Evolutionary conservation across 2,888 invertebrate genomes (phyloP), one percentile per base, ranked within the genome.

Genomic region (Aplocera efformata): DNA sequence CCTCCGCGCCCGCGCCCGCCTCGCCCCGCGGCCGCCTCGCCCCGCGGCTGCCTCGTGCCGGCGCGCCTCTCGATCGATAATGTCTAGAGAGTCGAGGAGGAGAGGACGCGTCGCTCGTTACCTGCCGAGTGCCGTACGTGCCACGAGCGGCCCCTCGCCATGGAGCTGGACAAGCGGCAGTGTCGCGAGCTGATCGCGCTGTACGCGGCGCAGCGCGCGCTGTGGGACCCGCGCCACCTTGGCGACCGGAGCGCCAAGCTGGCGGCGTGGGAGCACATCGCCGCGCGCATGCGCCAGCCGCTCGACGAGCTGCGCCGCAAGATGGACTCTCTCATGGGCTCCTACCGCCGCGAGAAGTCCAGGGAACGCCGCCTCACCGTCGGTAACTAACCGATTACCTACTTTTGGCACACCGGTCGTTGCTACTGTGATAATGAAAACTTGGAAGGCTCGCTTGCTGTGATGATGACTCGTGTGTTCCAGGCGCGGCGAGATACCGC

Each of bases 121-220:
- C 67, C 82, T 84, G 53, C 70, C 86, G 35, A 81, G 74, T 70
- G 82, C 78, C 66, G 75, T 85, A 79, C 85, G 86, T 32, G 84
- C 84, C 21, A 86, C 86, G 48, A 81, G 79, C 64, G 82, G 79
- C 72, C 81, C 83, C 69, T 57, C 76, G 54, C 73, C 75, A n/a
- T n/a, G n/a, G n/a, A n/a, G n/a, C n/a, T n/a, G 54, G 85, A 83
- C 50, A 80, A 80, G 70, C 42, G 46, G 38, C 72, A 84, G 32
- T 86, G 86, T 86, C 67, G 70, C 49, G 73, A 85, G 57, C 24
- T 25, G 6, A 8, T n/a, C 1, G n/a, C 21, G 10, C 10, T n/a
- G 29, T 25, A 30, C 23, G 20, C 26, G 9, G 10, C 17, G 23
- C 29, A 13, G 26, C 32, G 38, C n/a, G 32, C 13, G 20, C 32